Percentiles rank a stretch among this genome's conserved stretches.
These are phyloP conservation scores for Redunca redunca DNA, from an alignment of 2,113 vertebrate species.

Conservation along the genomic window DNA sequence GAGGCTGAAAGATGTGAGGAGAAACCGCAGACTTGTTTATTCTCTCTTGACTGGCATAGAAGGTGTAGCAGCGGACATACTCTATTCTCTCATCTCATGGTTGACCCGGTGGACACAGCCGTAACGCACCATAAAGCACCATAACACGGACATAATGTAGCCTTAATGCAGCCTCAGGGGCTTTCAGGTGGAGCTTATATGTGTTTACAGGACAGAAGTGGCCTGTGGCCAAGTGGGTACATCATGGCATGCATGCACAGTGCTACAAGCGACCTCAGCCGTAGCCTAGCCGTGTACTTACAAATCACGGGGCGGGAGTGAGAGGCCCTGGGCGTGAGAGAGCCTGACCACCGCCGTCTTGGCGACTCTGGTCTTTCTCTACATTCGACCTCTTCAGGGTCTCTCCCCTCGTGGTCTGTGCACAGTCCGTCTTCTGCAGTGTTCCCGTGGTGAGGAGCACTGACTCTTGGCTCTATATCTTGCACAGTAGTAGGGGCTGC, in stretches of 20 bases:
- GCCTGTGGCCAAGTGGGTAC: accelerated
- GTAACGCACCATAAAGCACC: not conserved
- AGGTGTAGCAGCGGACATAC: not conserved
- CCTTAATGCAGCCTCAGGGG: not conserved
- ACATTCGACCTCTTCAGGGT: not conserved
- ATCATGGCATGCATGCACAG: accelerated
- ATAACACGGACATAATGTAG: accelerated
- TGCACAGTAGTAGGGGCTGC: not conserved
- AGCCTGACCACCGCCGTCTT: not conserved
- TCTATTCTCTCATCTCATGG: not conserved
- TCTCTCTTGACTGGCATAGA: not conserved
- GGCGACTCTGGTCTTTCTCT: not conserved
- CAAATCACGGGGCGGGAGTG: accelerated
- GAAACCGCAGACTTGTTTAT: not conserved
- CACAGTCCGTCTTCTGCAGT: not conserved
- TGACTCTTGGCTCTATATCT: not conserved
- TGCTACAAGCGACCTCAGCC: not conserved
- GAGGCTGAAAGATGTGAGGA: not conserved
- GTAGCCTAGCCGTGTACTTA: accelerated
- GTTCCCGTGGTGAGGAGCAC: accelerated
- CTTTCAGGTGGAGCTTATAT: not conserved
- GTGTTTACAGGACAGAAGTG: not conserved
- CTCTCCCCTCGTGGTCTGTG: not conserved
- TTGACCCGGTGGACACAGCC: not conserved
- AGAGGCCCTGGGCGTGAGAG: not conserved